phyloP scores from a whole-genome alignment of 2,888 invertebrate species.

The Agrotis segetum region DNA sequence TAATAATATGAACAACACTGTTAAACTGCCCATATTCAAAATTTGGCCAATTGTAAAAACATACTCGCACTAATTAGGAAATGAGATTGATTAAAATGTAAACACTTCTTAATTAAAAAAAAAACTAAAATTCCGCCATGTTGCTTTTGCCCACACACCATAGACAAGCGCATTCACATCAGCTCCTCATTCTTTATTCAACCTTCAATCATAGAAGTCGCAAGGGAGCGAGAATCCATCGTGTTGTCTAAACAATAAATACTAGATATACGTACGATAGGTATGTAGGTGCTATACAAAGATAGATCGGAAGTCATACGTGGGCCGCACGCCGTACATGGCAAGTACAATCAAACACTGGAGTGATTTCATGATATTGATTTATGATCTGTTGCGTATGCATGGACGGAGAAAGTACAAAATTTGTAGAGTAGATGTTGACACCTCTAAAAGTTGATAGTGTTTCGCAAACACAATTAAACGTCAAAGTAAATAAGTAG shows the following conservation, averaged over 20 bases:
- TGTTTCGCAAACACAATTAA: slow-evolving; percentile 12
- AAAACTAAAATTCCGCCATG: slow-evolving; percentile 11
- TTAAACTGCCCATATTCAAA: neutral
- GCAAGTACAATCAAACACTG: slow-evolving; percentile 47
- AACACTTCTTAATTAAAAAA: neutral
- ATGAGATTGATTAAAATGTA: slow-evolving; percentile 1
- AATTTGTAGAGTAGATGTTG: slow-evolving; percentile 2
- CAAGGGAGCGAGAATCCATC: slow-evolving; percentile 36
- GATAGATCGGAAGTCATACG: slow-evolving; percentile 57
- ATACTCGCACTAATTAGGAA: neutral
- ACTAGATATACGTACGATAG: slow-evolving; percentile 16
- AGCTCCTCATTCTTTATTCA: slow-evolving; percentile 34
- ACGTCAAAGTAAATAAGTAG: neutral
- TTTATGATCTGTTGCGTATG: slow-evolving; percentile 35
- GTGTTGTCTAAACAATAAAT: slow-evolving; percentile 39
- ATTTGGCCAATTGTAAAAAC: neutral
- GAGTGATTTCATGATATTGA: slow-evolving; percentile 28
- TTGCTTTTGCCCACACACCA: slow-evolving; percentile 38
- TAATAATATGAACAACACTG: neutral
- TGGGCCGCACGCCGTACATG: slow-evolving; percentile 48
- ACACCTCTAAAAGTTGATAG: slow-evolving; percentile 4
- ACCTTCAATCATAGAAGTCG: slow-evolving; percentile 33
- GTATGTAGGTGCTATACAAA: slow-evolving; percentile 39
- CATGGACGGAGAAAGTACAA: slow-evolving; percentile 24
- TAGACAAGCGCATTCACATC: slow-evolving; percentile 25